These are phyloP conservation scores for Lepidostoma basale DNA, from an alignment of 1,140 invertebrate species.

Conservation along the genomic window DNA sequence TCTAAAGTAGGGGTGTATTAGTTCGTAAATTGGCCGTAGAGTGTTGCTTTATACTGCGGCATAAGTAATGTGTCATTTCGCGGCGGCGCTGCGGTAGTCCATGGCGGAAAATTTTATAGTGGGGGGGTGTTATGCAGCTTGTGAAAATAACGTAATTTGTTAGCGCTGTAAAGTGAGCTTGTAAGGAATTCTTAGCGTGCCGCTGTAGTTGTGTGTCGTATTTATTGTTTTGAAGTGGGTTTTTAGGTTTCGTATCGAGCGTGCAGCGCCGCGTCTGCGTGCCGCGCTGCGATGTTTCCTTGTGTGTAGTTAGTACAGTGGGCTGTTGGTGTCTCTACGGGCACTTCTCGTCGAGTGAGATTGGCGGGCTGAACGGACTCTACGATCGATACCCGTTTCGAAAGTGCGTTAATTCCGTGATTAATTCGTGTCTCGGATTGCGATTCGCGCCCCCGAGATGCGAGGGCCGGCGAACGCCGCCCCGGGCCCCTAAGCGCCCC, in stretches of 20 bases:
- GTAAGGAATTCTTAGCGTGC: no score
- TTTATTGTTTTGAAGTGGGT: neutral
- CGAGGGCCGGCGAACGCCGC: neutral
- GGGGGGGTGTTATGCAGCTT: no score
- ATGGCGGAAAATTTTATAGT: no score
- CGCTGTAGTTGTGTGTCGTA: neutral
- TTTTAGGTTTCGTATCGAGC: neutral
- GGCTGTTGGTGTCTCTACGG: neutral
- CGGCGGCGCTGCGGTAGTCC: no score
- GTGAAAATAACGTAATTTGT: no score
- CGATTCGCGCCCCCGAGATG: neutral
- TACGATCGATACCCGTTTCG: slow-evolving; percentile 4
- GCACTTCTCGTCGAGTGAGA: neutral
- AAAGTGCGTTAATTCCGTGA: no score
- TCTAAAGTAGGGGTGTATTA: neutral
- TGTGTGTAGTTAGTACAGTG: no score
- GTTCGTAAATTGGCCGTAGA: no score
- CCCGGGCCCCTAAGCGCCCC: neutral
- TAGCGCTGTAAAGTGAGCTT: no score
- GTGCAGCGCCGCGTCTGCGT: neutral
- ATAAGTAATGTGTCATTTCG: no score
- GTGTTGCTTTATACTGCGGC: no score
- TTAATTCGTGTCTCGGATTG: neutral
- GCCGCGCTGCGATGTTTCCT: neutral
- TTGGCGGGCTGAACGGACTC: neutral